A percentile compares a stretch with the other conserved stretches of the same genome.
Evolutionary conservation across 2,888 invertebrate genomes (phyloP).

Genomic region (Portevinia maculata): DNA sequence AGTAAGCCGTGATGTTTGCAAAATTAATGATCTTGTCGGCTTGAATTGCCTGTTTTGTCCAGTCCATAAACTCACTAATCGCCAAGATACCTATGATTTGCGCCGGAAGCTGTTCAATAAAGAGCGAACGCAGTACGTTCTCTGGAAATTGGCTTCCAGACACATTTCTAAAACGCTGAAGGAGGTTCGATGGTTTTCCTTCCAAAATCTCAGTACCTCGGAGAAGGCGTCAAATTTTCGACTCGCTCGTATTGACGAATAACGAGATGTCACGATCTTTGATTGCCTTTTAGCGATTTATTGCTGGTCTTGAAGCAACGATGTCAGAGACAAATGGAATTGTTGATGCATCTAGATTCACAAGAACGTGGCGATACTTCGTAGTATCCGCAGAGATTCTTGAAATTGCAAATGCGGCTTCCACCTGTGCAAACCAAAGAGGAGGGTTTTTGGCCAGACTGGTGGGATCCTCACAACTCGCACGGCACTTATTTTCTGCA

Average conservation of each 20-base stretch:
- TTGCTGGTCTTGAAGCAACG: constrained; percentile 6
- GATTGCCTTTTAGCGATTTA: constrained; percentile 10
- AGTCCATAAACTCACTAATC: constrained; percentile 15
- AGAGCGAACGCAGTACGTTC: background rate
- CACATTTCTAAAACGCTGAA: constrained; percentile 22
- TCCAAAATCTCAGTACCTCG: background rate
- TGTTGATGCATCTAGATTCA: too few species aligned
- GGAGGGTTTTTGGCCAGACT: too few species aligned
- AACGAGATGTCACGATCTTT: constrained; percentile 25
- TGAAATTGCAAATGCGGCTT: too few species aligned
- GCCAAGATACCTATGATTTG: constrained; percentile 6
- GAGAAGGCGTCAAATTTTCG: constrained; percentile 3
- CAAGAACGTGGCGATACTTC: too few species aligned
- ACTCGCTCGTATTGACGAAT: constrained; percentile 29
- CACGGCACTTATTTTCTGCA: too few species aligned
- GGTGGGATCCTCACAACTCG: too few species aligned
- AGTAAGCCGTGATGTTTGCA: constrained; percentile 6
- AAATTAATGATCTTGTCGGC: too few species aligned
- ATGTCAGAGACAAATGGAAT: too few species aligned
- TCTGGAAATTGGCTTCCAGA: constrained; percentile 13
- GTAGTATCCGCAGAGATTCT: too few species aligned
- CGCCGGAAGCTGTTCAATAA: constrained; percentile 18
- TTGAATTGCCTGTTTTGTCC: constrained; percentile 17
- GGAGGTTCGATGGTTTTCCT: too few species aligned
- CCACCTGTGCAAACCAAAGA: too few species aligned